These are phyloP conservation scores for Anniella stebbinsi DNA, from an alignment of 2,797 vertebrate species.

Conservation along the genomic window DNA sequence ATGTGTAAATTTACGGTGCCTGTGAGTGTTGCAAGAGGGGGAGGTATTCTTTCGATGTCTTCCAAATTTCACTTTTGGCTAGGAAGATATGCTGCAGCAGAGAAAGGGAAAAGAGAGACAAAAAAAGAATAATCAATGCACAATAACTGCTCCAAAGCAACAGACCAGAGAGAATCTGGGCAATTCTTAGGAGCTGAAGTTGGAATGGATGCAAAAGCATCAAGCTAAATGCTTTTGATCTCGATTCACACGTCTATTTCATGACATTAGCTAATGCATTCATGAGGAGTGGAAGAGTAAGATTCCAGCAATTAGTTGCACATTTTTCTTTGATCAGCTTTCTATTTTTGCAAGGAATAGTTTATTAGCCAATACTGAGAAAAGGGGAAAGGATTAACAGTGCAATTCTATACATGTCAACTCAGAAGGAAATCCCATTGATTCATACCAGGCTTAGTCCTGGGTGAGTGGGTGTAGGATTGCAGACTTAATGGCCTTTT, in stretches of 20 bases:
- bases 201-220: neutral
- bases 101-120: neutral
- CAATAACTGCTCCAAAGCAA: conserved; percentile 33
- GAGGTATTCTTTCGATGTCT: neutral
- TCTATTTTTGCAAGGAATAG: conserved; percentile 47
- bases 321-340: conserved; percentile 61
- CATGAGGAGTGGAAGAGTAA: conserved; percentile 36
- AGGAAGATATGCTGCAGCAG: neutral
- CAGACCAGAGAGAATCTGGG: conserved; percentile 21
- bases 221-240: conserved; percentile 65
- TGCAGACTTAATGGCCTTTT: neutral
- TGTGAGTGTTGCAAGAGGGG: no score
- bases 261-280: conserved; percentile 44
- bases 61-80: accelerated
- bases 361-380: conserved; percentile 42
- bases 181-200: conserved; percentile 20
- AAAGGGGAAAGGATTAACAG: neutral
- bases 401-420: no score
- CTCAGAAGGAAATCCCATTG: no score
- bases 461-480: no score
- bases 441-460: no score
- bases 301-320: conserved; percentile 65
- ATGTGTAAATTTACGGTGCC: neutral
- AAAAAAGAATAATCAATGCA: conserved; percentile 44
- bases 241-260: conserved; percentile 41